Evolutionary conservation across 2,888 invertebrate genomes (phyloP).

Genomic region (Caradrina kadenii): DNA sequence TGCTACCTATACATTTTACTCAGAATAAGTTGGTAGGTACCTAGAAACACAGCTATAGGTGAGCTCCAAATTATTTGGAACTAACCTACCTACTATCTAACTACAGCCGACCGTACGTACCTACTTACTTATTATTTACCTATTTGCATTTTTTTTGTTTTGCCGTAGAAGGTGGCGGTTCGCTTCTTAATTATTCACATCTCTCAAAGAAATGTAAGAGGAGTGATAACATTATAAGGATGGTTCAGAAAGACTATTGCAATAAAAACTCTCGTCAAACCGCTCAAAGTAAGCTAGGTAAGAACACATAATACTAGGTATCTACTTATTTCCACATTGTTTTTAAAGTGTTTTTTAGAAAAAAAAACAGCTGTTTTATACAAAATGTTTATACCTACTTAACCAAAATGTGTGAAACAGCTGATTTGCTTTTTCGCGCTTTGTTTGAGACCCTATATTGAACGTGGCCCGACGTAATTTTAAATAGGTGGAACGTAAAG

Average conservation of each 20-base stretch:
- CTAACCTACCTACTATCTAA: no score
- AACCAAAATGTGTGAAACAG: no score
- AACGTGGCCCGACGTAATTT: no score
- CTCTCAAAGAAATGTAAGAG: slow-evolving; percentile 41
- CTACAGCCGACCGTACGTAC: no score
- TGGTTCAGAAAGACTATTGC: slow-evolving; percentile 45
- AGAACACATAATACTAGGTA: no score
- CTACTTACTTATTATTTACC: no score
- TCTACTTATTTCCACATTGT: no score
- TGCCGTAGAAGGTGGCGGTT: slow-evolving; percentile 36
- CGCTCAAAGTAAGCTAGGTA: slow-evolving; percentile 40
- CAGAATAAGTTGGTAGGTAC: slow-evolving; percentile 36
- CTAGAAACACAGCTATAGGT: slow-evolving; percentile 25
- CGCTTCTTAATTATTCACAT: slow-evolving; percentile 41
- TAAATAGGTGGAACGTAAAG: slow-evolving; percentile 39
- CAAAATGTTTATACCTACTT: no score
- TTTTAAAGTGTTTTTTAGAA: slow-evolving; percentile 34
- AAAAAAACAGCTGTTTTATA: slow-evolving; percentile 35
- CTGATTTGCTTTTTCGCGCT: no score
- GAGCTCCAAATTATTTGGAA: slow-evolving; percentile 29
- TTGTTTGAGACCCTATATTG: no score
- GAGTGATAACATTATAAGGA: slow-evolving; percentile 44
- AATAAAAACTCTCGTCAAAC: slow-evolving; percentile 40
- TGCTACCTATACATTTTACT: no score
- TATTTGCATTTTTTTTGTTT: slow-evolving; percentile 42